Percentiles rank a stretch among this genome's conserved stretches.
Conservation (phyloP, 1,140 invertebrate species). For the Drosophila sp. region DNA sequence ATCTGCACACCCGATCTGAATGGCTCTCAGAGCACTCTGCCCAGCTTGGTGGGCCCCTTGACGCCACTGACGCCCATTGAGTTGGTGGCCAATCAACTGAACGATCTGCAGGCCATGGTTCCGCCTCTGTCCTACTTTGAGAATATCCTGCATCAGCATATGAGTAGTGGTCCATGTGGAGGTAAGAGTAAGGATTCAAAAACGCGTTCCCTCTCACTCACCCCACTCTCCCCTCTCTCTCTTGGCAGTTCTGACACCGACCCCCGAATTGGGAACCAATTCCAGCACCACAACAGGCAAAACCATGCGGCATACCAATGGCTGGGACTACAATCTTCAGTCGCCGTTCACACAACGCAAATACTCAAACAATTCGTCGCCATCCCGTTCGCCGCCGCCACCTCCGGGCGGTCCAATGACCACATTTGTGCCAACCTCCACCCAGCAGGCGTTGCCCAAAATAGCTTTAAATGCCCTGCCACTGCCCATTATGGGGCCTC, state of each 20-base stretch:
- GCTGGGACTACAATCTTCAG: conserved; percentile 80
- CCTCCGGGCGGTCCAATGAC: conserved; percentile 42
- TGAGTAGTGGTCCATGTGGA: conserved; percentile 54
- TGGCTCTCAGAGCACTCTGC: conserved; percentile 73
- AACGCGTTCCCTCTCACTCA: background rate
- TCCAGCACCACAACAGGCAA: conserved; percentile 68
- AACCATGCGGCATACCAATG: conserved; percentile 75
- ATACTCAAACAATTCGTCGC: conserved; percentile 57
- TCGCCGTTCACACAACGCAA: conserved; percentile 78
- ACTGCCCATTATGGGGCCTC: background rate
- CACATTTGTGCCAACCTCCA: conserved; percentile 60
- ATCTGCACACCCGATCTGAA: conserved; percentile 59
- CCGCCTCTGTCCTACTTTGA: conserved; percentile 82
- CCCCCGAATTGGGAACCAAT: conserved; percentile 66
- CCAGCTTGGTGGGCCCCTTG: conserved; percentile 69
- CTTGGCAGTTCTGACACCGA: conserved; percentile 52
- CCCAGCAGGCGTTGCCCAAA: conserved; percentile 62
- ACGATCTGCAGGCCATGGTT: conserved; percentile 73
- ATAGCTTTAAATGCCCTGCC: conserved; percentile 59
- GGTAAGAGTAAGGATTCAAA: conserved; percentile 24
- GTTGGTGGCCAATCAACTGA: conserved; percentile 77
- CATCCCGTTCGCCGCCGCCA: conserved; percentile 52
- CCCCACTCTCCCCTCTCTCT: background rate
- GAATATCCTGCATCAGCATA: conserved; percentile 73
- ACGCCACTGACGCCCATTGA: conserved; percentile 77